These are phyloP conservation scores for Bufotes viridis DNA, from an alignment of 2,797 vertebrate species.

Conservation along the genomic window DNA sequence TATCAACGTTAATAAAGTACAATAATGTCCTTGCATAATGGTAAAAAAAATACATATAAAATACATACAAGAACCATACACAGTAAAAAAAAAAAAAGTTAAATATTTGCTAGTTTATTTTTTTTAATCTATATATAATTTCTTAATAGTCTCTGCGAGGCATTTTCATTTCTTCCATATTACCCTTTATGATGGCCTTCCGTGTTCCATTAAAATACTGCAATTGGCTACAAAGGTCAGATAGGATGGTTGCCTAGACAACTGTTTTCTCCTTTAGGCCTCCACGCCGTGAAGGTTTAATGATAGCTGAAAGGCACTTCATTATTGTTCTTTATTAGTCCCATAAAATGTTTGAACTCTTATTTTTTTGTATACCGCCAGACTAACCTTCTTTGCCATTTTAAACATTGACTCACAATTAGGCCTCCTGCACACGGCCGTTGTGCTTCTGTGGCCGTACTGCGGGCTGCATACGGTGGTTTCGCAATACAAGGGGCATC, in stretches of 20 bases:
- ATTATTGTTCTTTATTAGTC: slow-evolving; percentile 56
- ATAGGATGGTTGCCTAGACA: slow-evolving; percentile 48
- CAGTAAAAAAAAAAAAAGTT: too few relatives aligned
- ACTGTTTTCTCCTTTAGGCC: slow-evolving; percentile 41
- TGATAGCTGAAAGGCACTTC: slow-evolving; percentile 51
- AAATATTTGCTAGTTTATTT: not conserved
- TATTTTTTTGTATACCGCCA: not conserved
- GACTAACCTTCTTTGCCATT: not conserved
- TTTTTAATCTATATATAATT: not conserved
- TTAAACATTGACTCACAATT: not conserved
- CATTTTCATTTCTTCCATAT: slow-evolving; percentile 32
- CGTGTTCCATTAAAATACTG: slow-evolving; percentile 48
- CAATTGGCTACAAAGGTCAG: slow-evolving; percentile 55
- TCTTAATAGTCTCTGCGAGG: slow-evolving; percentile 7
- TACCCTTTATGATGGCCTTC: slow-evolving; percentile 37
- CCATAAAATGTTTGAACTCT: slow-evolving; percentile 40
- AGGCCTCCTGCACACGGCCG: too few relatives aligned
- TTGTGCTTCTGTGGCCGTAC: too few relatives aligned
- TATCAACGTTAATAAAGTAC: not conserved
- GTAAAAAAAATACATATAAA: not conserved
- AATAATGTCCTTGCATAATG: not conserved
- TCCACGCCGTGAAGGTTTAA: not conserved
- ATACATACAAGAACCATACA: not conserved
- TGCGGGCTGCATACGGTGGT: too few relatives aligned
- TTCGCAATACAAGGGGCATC: too few relatives aligned